Evolutionary conservation across 2,888 invertebrate species (phyloP), one percentile per base, ranked within the genome.

Genomic region (Troides helena): DNA sequence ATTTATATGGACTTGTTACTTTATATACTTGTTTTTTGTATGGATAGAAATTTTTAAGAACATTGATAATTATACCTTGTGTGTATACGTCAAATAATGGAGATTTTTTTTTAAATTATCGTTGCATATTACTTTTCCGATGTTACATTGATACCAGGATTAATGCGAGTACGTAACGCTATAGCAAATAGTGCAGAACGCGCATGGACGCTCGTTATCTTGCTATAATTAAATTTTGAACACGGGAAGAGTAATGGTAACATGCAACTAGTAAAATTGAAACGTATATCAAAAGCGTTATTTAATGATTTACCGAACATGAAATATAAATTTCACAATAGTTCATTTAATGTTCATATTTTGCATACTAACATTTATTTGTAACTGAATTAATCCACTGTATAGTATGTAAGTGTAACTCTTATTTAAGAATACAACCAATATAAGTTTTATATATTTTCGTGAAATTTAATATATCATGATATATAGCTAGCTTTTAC

Each of bases 121-220:
- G 7, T 46, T 6, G 10, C 14, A 46, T 50, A 50, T 50, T 17
- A 50, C 18, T 50, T 50, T 50, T 14, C 50, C 50, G 50, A 50
- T 50, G 50, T 50, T 50, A 50, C 50, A 17, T 18, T 50, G 50
- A 50, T 50, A 50, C n/a, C 53, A 25, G 61, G 64, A 68, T 60
- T 14, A 25, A 69, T 56, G 60, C 46, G 64, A 53, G 39, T 39
- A 53, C 39, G 60, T 60, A 64, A 60, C 64, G 64, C 64, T 59
- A 68, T 50, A 56, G 46, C 62, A 69, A 65, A 50, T 65, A 69
- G 69, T 61, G 69, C 65, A 62, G 60, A 62, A 69, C 65, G 50
- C 25, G 61, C 57, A 30, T 21, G 39, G 23, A 61, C 50, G 50
- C 25, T 67, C 62, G 56, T 58, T 57, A 39, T 57, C 57, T 57